Conservation (phyloP, 2,797 vertebrate genomes). For the Pseudomugil gertrudae region DNA sequence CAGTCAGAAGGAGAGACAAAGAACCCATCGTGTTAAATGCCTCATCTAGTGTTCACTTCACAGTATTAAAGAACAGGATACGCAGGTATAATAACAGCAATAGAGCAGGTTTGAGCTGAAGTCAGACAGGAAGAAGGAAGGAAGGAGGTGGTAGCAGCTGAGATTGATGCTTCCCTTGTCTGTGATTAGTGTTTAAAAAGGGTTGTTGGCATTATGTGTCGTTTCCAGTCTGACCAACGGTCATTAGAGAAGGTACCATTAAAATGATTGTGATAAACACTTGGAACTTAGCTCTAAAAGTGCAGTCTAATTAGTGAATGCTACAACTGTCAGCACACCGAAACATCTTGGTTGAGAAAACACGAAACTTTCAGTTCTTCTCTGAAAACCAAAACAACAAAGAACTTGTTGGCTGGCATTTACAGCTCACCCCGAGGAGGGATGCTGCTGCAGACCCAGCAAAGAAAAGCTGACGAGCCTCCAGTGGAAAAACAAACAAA, state of each 20-base stretch:
- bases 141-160: conserved; percentile 36
- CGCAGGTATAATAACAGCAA: conserved; percentile 62
- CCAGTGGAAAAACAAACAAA: conserved; percentile 65
- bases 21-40: conserved; percentile 22
- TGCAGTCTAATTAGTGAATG: conserved; percentile 12
- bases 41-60: conserved; percentile 44
- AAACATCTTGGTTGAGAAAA: conserved; percentile 27
- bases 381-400: conserved; percentile 56
- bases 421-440: conserved; percentile 66
- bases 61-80: conserved; percentile 30
- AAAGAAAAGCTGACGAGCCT: conserved; percentile 58
- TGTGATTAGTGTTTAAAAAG: conserved; percentile 44
- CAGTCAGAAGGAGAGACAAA: conserved; percentile 30
- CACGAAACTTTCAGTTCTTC: conserved; percentile 37
- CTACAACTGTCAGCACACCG: conserved; percentile 12
- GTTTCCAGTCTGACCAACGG: conserved; percentile 14
- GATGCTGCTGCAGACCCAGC: conserved; percentile 53
- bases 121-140: conserved; percentile 34
- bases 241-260: conserved; percentile 12
- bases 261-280: conserved; percentile 3
- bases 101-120: conserved; percentile 34
- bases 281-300: neutral
- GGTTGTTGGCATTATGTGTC: conserved; percentile 19
- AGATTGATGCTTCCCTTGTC: conserved; percentile 17
- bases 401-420: conserved; percentile 76